Conservation (phyloP, 2,888 invertebrate genomes). For the Acronicta leporina region DNA sequence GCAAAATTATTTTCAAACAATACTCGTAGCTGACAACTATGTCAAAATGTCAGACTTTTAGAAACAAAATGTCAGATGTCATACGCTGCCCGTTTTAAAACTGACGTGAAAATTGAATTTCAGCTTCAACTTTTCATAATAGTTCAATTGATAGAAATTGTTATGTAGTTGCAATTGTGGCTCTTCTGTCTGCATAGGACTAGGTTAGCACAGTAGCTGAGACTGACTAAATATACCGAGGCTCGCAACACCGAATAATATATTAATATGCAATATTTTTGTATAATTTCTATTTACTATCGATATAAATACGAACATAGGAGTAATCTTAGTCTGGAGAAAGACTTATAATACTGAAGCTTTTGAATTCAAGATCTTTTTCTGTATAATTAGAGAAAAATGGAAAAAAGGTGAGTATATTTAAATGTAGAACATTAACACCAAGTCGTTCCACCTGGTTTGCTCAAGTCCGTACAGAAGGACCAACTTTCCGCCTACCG, state of each 20-base stretch:
- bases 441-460: background rate
- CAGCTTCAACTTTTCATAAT: background rate
- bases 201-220: too few relatives aligned
- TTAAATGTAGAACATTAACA: background rate
- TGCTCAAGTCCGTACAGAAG: background rate
- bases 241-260: too few relatives aligned
- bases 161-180: background rate
- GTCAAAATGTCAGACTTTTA: slow-evolving; percentile 13
- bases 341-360: too few relatives aligned
- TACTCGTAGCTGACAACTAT: background rate
- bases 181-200: background rate
- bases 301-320: too few relatives aligned
- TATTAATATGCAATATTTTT: too few relatives aligned
- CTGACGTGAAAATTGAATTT: background rate
- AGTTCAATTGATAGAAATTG: background rate
- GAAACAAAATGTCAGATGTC: background rate
- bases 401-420: background rate
- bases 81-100: background rate
- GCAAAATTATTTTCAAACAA: background rate
- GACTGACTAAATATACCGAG: too few relatives aligned
- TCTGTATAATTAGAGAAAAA: too few relatives aligned
- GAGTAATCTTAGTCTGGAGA: too few relatives aligned
- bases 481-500: background rate
- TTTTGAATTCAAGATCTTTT: too few relatives aligned
- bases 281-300: too few relatives aligned